Evolutionary conservation across 2,797 vertebrate species (phyloP), one percentile per base, ranked within the genome.

Genomic region (Cacajao melanocephalus): DNA sequence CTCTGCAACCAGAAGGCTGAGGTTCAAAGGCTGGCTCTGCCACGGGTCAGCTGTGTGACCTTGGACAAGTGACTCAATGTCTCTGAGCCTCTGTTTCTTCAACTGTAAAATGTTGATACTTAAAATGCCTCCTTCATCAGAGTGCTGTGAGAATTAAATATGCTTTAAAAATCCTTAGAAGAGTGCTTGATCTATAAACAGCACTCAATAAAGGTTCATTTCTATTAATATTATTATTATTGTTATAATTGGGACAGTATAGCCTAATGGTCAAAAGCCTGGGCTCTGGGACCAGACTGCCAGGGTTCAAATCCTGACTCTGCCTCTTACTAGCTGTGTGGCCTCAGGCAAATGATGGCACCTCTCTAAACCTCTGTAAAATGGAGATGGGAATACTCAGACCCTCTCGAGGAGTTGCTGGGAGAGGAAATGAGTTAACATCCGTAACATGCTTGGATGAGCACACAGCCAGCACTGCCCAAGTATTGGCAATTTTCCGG

Each of bases 281-380:
- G 30, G 26, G 11, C 30, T 41, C 70, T 15, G 19, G 14, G 44
- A 14, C 44, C 73, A 26, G 64, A 22, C 5, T 39, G 81, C 26
- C 15, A 26, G 50, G 36, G 24, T 61, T 75, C 15, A 2, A 39
- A 61, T 48, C 73, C 57, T 24, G n/a, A 30, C 89, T 88, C 39
- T 92, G 82, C 73, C 50, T 50, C 46, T 73, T 44, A 41, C 24
- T 26, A 70, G 94, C 73, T 93, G 78, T 82, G 92, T 55, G 86
- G 89, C 20, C 15, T 70, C 13, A 61, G 87, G 61, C 44, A 88
- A 61, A 36, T n/a, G 44, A 55, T 46, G 76, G 28, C 17, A 33
- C 82, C 64, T 88, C 87, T 90, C 84, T 79, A 81, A 55, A 52
- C 58, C 58, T 46, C 57, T 13, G 6, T 84, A 44, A 57, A 80